Conservation (phyloP, 2,888 invertebrate genomes). For the Anorthoa munda region DNA sequence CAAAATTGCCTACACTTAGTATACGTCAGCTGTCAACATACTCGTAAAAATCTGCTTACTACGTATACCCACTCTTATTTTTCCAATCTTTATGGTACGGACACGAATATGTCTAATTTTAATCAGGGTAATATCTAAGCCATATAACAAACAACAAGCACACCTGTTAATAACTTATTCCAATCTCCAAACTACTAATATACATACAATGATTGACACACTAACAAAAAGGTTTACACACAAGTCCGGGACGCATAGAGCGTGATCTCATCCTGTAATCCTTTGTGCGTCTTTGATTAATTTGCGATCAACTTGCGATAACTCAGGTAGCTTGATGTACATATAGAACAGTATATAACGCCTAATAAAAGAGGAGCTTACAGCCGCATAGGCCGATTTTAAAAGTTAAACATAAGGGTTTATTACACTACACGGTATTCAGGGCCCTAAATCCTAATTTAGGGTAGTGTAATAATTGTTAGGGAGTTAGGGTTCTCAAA, state of each 20-base stretch:
- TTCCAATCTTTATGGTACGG: no score
- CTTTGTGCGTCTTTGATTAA: constrained; percentile 45
- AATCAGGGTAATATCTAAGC: no score
- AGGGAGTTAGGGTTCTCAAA: no score
- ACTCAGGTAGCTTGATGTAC: constrained; percentile 10
- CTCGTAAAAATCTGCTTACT: no score
- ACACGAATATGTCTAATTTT: no score
- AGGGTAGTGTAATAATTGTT: no score
- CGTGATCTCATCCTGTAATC: constrained; percentile 51
- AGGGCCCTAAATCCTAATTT: no score
- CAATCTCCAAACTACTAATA: neutral
- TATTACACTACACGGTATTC: no score
- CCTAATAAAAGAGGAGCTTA: neutral
- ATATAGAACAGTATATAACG: neutral
- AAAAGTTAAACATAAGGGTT: no score
- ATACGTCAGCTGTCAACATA: no score
- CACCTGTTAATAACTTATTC: neutral
- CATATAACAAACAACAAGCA: neutral
- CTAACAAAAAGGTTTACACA: constrained; percentile 26
- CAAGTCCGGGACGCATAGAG: constrained; percentile 36
- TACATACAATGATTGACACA: constrained; percentile 18
- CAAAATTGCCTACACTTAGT: neutral
- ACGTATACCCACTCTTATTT: no score
- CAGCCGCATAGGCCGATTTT: no score
- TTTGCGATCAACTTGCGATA: constrained; percentile 34